These are phyloP conservation scores for Notodonta ziczac DNA, from an alignment of 2,888 invertebrate species.

Conservation along the genomic window DNA sequence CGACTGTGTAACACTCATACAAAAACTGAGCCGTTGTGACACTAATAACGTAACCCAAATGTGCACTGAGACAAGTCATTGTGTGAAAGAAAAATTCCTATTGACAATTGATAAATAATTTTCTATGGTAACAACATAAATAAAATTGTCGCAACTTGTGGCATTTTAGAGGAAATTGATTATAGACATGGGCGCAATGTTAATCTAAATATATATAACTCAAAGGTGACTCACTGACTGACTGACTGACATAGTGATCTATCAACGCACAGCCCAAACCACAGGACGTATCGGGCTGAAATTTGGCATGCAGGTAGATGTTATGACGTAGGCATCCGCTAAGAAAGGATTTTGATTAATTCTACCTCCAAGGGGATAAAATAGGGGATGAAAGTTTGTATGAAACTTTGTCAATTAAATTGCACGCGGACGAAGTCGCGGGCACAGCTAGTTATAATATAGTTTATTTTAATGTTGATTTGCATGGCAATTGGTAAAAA, in stretches of 20 bases:
- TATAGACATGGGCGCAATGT: background rate
- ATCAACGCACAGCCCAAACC: no score
- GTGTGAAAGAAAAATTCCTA: slow-evolving; percentile 23
- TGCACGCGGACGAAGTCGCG: no score
- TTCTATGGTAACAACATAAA: background rate
- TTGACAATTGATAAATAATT: slow-evolving; percentile 1
- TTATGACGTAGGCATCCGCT: no score
- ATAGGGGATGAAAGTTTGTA: no score
- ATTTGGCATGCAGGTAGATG: no score
- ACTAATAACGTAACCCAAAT: slow-evolving; percentile 52
- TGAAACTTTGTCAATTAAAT: no score
- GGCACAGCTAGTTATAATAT: background rate
- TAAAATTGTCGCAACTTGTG: background rate
- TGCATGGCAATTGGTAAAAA: background rate
- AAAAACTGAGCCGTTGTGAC: slow-evolving; percentile 51
- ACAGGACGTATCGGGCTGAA: no score
- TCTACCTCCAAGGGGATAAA: no score
- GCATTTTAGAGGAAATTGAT: background rate
- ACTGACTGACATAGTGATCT: no score
- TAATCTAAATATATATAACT: no score
- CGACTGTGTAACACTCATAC: slow-evolving; percentile 45
- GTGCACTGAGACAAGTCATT: slow-evolving; percentile 46
- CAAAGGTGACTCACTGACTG: no score
- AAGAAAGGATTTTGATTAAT: no score
- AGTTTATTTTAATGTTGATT: background rate